Evolutionary conservation across 2,113 vertebrate species (phyloP), one percentile per base, ranked within the genome.

Genomic region (Orientallactaga bullata): DNA sequence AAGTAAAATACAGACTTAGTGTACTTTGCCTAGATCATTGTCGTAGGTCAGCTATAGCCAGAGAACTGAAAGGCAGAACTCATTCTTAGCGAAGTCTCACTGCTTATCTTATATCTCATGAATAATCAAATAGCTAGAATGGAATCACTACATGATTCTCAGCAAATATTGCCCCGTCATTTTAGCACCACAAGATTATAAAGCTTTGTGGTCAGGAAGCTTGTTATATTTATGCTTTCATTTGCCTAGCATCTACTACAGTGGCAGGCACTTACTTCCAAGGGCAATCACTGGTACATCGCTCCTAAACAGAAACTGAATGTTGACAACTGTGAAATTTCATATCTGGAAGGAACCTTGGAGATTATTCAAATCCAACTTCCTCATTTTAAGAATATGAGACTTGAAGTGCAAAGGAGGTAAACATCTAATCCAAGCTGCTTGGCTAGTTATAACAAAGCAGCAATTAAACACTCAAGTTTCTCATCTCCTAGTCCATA

Each of bases 381-480:
- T 90, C 74, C 73, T 96, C 60, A 32, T 95, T 95, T 81, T 83
- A 91, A 89, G 69, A 84, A 77, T 86, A 81, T 91, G 91, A 89
- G 20, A 89, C 37, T 77, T 84, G 55, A 95, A n/a, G 16, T 77
- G 68, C 72, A 82, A 95, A 94, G 39, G 65, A 37, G 5, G 80
- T 86, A 89, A 91, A 47, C 39, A 16, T 85, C 55, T 91, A 90
- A 74, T 95, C 65, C 23, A 55, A 95, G 47, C 76, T 30, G 79
- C 17, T 72, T 11, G 26, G 39, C 77, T 90, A 81, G 61, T 63
- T 85, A 74, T 79, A 79, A 78, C 42, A 93, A 93, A 87, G 58
- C 63, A 92, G 47, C 65, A 63, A 26, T 85, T 93, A 65, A 78
- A 72, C 80, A 80, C 32, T 90, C 30, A 20, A 35, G 60, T 81